Percentiles rank a stretch among this genome's conserved stretches.
phyloP scores from a whole-genome alignment of 2,888 invertebrate genomes.

The Zygothrica quintamaculata region DNA sequence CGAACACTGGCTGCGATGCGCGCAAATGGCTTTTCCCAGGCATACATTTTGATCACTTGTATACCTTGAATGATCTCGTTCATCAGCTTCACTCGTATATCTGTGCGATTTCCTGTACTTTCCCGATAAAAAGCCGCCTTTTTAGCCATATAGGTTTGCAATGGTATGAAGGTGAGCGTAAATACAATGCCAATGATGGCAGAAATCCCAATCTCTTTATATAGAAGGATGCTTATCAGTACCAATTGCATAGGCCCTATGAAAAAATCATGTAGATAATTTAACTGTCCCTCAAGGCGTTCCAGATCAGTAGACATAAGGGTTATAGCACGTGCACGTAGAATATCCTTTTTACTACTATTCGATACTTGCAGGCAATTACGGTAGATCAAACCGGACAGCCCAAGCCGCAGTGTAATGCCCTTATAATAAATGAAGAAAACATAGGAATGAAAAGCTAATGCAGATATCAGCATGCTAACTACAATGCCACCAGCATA shows the following conservation, averaged over 20 bases:
- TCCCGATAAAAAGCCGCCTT: constrained; percentile 88
- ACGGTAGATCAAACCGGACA: constrained; percentile 89
- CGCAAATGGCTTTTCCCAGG: constrained; percentile 93
- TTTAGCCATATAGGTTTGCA: constrained; percentile 90
- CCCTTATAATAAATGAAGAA: constrained; percentile 89
- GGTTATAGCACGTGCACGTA: constrained; percentile 91
- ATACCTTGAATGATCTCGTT: constrained; percentile 94
- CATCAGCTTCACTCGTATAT: constrained; percentile 94
- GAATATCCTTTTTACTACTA: constrained; percentile 93
- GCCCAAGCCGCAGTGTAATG: constrained; percentile 89
- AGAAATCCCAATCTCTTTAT: constrained; percentile 87
- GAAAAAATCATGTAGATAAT: constrained; percentile 96
- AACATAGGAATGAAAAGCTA: constrained; percentile 90
- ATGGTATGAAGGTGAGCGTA: constrained; percentile 89
- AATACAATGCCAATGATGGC: constrained; percentile 89
- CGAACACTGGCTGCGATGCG: constrained; percentile 90
- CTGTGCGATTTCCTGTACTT: constrained; percentile 91
- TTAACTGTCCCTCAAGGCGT: constrained; percentile 94
- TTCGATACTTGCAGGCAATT: constrained; percentile 90
- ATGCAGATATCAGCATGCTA: constrained; percentile 85
- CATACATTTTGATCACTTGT: constrained; percentile 95
- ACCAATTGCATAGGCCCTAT: constrained; percentile 90
- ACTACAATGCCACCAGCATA: constrained; percentile 88
- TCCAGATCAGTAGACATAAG: constrained; percentile 98
- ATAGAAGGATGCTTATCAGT: constrained; percentile 86